Evolutionary conservation across 2,113 vertebrate species (phyloP).

Genomic region (Clinocottus analis): DNA sequence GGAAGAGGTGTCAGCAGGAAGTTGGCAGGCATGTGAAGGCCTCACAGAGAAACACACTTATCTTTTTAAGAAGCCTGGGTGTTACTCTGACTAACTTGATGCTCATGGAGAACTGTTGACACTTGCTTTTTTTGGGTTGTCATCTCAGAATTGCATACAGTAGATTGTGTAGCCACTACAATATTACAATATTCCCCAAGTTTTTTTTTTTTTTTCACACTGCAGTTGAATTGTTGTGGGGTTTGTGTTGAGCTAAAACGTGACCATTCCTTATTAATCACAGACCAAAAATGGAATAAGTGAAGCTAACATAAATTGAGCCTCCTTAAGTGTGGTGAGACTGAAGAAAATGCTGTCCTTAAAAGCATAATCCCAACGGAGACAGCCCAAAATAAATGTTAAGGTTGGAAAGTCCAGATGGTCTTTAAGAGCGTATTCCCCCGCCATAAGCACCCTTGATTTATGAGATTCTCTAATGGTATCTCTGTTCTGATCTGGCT

Average conservation of each 20-base stretch:
- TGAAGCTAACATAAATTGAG: slow-evolving; percentile 36
- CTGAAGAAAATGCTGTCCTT: slow-evolving; percentile 48
- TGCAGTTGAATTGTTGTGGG: background rate
- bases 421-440: slow-evolving; percentile 76
- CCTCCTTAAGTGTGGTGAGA: slow-evolving; percentile 21
- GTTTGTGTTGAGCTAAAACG: slow-evolving; percentile 15
- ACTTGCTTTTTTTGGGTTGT: slow-evolving; percentile 42
- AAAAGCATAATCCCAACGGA: slow-evolving; percentile 63
- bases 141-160: slow-evolving; percentile 13
- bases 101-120: slow-evolving; percentile 44
- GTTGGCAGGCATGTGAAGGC: slow-evolving; percentile 73
- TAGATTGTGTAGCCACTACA: background rate
- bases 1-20: slow-evolving; percentile 84
- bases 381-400: slow-evolving; percentile 76
- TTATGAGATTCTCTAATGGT: slow-evolving; percentile 85
- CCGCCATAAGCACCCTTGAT: slow-evolving; percentile 79
- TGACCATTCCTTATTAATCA: slow-evolving; percentile 30
- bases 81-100: slow-evolving; percentile 52
- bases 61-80: slow-evolving; percentile 71
- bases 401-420: slow-evolving; percentile 80
- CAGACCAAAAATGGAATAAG: slow-evolving; percentile 30
- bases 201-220: too few relatives aligned
- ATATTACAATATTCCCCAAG: background rate
- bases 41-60: slow-evolving; percentile 69
- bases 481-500: slow-evolving; percentile 83